Conservation (phyloP, 1,140 invertebrate genomes). For the Tetramorium alpestre region DNA sequence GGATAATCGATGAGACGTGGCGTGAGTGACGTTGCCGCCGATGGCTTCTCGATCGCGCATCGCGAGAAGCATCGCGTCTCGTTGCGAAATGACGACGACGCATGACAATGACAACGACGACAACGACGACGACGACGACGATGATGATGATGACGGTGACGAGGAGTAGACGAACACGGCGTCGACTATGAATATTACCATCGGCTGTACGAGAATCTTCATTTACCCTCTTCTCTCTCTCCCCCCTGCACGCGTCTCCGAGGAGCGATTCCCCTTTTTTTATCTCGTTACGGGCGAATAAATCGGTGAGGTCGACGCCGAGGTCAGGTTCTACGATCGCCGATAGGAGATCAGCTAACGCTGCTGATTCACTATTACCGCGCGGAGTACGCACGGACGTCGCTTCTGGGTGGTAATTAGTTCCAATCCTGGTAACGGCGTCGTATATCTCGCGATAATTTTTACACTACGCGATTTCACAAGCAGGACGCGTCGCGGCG, state of each 20-base stretch:
- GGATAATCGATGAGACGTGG: constrained; percentile 56
- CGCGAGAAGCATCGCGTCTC: constrained; percentile 11
- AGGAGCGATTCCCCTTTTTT: constrained; percentile 35
- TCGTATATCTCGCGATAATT: constrained; percentile 83
- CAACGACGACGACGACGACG: constrained; percentile 56
- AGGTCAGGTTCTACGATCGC: constrained; percentile 77
- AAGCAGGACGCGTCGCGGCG: constrained; percentile 69
- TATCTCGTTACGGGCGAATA: constrained; percentile 80
- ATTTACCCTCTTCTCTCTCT: neutral
- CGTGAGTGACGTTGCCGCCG: constrained; percentile 32
- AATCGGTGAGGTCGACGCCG: constrained; percentile 77
- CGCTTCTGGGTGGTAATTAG: constrained; percentile 85
- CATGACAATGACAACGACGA: constrained; percentile 64
- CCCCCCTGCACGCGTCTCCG: neutral
- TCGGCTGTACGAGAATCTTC: constrained; percentile 19
- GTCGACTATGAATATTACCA: constrained; percentile 69
- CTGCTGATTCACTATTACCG: constrained; percentile 79
- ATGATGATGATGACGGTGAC: constrained; percentile 57
- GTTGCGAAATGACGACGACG: constrained; percentile 43
- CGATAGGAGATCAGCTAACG: constrained; percentile 80
- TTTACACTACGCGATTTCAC: constrained; percentile 70
- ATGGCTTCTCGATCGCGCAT: constrained; percentile 37
- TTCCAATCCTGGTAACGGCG: constrained; percentile 82
- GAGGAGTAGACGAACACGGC: constrained; percentile 65
- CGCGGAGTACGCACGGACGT: constrained; percentile 72